Conservation (phyloP, 1,140 invertebrate genomes). For the Drosophila nebulosa region DNA sequence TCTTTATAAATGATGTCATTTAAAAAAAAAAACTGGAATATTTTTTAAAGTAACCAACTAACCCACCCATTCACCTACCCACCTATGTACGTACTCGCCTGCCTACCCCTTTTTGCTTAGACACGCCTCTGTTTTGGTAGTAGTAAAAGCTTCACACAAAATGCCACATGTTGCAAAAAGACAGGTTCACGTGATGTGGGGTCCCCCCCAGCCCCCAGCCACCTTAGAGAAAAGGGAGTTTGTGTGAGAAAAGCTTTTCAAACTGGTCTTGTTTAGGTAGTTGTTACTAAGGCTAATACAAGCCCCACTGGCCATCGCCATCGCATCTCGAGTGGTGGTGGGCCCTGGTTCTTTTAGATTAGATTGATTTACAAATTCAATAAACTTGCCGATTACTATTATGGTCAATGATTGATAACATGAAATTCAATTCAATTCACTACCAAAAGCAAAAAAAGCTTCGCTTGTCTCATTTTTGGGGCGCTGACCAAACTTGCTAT, state of each 20-base stretch:
- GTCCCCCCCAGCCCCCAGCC: background rate
- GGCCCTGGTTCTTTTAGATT: background rate
- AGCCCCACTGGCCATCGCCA: background rate
- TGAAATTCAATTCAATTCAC: background rate
- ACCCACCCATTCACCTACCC: too few relatives aligned
- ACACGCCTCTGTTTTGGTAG: background rate
- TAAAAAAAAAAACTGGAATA: background rate
- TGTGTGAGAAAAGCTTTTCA: background rate
- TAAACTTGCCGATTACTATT: background rate
- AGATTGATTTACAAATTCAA: background rate
- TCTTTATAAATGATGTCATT: slow-evolving; percentile 16
- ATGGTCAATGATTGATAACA: background rate
- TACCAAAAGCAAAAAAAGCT: background rate
- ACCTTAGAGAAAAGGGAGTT: background rate
- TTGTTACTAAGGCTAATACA: background rate
- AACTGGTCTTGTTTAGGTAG: slow-evolving; percentile 8
- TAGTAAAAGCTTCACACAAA: slow-evolving; percentile 34
- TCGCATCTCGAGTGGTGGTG: background rate
- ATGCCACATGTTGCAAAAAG: slow-evolving; percentile 62
- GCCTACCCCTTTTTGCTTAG: background rate
- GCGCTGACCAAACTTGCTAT: background rate
- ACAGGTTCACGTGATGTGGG: slow-evolving; percentile 35
- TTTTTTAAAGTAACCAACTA: background rate
- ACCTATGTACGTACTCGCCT: background rate
- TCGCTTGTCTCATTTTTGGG: too few relatives aligned